These are phyloP conservation scores for Tadarida brasiliensis DNA, from an alignment of 2,797 vertebrate species.

Conservation along the genomic window DNA sequence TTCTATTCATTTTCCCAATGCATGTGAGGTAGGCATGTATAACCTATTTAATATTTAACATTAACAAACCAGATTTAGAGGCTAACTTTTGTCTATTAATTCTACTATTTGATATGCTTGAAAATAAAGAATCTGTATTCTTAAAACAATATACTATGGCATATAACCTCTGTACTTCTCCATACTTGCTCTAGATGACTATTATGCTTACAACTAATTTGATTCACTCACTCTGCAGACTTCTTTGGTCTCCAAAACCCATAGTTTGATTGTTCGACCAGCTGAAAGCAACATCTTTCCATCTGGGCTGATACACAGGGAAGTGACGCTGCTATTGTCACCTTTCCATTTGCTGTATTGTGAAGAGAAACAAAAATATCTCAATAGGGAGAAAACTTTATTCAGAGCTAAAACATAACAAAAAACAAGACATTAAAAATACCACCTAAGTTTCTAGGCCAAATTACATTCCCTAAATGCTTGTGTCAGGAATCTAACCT, in stretches of 20 bases:
- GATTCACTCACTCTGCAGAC: conserved; percentile 94
- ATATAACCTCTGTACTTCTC: background rate
- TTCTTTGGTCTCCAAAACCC: conserved; percentile 99
- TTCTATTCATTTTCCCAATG: conserved; percentile 4
- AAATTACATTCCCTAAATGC: background rate
- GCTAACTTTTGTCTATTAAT: background rate
- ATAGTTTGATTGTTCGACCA: conserved; percentile 97
- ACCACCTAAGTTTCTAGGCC: background rate
- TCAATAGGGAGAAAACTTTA: conserved; percentile 63
- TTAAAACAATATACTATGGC: background rate
- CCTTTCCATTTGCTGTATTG: conserved; percentile 97
- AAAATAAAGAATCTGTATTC: background rate
- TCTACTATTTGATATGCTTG: background rate
- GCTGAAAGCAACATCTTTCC: conserved; percentile 98
- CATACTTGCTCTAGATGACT: background rate
- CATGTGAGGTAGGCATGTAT: background rate
- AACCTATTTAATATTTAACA: conserved; percentile 29
- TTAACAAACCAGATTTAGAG: background rate
- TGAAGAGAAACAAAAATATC: conserved; percentile 50
- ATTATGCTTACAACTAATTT: conserved; percentile 54
- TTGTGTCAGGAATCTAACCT: background rate
- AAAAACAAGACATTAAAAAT: conserved; percentile 45
- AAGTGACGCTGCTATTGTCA: conserved; percentile 94
- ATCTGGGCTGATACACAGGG: conserved; percentile 96
- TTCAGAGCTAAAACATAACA: conserved; percentile 46